Evolutionary conservation across 1,140 invertebrate genomes (phyloP).

Genomic region (Drosophila fuyamai): DNA sequence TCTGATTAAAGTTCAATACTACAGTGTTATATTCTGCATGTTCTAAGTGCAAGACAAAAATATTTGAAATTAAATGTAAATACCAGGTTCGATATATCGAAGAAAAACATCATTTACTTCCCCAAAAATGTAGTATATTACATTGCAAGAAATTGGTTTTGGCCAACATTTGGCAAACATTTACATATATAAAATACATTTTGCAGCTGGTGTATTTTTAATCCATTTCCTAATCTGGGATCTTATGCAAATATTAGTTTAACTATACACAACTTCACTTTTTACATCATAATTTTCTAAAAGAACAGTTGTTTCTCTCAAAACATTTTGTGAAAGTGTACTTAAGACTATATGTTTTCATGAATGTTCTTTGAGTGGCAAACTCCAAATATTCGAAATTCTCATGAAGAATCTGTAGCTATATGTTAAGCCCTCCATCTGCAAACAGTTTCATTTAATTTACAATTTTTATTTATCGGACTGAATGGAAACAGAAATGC

Average conservation of each 20-base stretch:
- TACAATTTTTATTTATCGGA: conserved; percentile 47
- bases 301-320: too few relatives aligned
- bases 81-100: not conserved
- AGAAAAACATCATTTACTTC: not conserved
- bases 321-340: too few relatives aligned
- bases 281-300: too few relatives aligned
- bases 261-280: too few relatives aligned
- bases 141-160: not conserved
- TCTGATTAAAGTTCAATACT: conserved; percentile 24
- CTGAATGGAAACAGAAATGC: conserved; percentile 43
- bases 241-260: too few relatives aligned
- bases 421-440: not conserved
- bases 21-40: not conserved
- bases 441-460: conserved; percentile 11
- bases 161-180: too few relatives aligned
- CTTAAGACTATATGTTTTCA: too few relatives aligned
- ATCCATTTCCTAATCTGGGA: too few relatives aligned
- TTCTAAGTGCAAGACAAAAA: not conserved
- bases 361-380: not conserved
- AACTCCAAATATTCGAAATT: not conserved
- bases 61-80: not conserved
- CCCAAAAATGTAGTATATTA: too few relatives aligned
- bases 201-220: too few relatives aligned
- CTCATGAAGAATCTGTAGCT: not conserved
- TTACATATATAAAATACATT: too few relatives aligned